Percentiles rank a stretch among this genome's conserved stretches.
phyloP scores from a whole-genome alignment of 2,113 vertebrate species.

The Thinocorus orbignyianus region DNA sequence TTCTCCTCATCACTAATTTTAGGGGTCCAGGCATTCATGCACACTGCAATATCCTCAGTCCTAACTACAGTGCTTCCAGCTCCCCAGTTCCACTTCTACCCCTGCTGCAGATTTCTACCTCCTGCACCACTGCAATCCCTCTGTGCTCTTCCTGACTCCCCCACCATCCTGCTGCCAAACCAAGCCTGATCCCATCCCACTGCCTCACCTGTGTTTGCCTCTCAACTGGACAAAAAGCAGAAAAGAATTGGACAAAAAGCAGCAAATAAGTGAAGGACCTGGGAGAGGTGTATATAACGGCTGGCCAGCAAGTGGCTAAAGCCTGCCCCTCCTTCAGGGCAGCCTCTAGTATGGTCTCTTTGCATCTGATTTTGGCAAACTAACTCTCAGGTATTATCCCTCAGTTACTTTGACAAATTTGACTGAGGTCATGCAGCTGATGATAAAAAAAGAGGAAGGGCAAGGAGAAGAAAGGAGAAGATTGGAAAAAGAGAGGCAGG shows the following conservation, averaged over 20 bases:
- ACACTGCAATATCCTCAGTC: neutral
- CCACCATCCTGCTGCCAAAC: accelerated
- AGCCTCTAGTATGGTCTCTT: neutral
- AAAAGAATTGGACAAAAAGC: neutral
- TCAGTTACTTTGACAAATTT: neutral
- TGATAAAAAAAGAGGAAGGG: neutral
- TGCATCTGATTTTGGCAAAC: neutral
- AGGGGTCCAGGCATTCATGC: neutral
- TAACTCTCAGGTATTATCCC: neutral
- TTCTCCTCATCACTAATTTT: neutral
- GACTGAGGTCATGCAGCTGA: neutral
- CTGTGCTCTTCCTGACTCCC: neutral
- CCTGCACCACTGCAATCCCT: neutral
- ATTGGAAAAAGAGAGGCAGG: neutral
- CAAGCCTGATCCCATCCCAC: neutral
- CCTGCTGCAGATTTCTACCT: neutral
- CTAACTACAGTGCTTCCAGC: neutral
- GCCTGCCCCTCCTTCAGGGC: neutral
- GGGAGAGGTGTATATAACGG: accelerated
- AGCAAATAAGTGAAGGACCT: neutral
- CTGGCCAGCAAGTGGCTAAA: accelerated
- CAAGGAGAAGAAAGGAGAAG: neutral
- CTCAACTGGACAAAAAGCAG: neutral
- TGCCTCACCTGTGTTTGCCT: neutral
- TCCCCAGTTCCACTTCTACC: neutral